phyloP scores from a whole-genome alignment of 2,797 vertebrate species.

The Coracias cyanogaster region DNA sequence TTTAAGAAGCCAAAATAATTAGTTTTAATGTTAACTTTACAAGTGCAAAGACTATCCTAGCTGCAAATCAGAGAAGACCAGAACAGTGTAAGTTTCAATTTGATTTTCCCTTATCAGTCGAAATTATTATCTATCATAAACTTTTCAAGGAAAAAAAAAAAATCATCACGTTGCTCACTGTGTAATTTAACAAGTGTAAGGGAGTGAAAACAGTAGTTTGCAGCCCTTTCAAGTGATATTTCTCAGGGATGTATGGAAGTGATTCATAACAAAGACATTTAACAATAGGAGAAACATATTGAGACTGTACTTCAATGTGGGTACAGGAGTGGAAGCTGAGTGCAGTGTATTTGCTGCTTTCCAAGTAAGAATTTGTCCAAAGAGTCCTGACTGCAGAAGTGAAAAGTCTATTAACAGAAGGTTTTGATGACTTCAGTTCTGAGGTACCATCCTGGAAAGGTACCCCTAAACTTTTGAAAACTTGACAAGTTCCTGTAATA shows the following conservation, averaged over 20 bases:
- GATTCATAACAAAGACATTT: not conserved
- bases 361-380: not conserved
- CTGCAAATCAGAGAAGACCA: not conserved
- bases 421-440: not conserved
- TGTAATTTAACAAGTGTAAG: not conserved
- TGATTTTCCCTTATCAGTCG: not conserved
- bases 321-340: not conserved
- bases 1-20: not conserved
- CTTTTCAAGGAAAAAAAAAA: not conserved
- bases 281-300: not conserved
- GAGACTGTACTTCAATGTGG: not conserved
- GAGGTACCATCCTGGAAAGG: not conserved
- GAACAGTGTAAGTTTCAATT: not conserved
- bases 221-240: not conserved
- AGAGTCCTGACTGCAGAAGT: not conserved
- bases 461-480: not conserved
- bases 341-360: not conserved
- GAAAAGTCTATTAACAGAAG: not conserved
- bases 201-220: not conserved
- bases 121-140: not conserved
- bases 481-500: not conserved
- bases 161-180: not conserved
- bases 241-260: not conserved
- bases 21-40: not conserved
- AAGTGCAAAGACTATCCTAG: not conserved